Base-by-base conservation (phyloP, 2,888 invertebrate genomes). In the Hirtodrosophila trivittata region DNA sequence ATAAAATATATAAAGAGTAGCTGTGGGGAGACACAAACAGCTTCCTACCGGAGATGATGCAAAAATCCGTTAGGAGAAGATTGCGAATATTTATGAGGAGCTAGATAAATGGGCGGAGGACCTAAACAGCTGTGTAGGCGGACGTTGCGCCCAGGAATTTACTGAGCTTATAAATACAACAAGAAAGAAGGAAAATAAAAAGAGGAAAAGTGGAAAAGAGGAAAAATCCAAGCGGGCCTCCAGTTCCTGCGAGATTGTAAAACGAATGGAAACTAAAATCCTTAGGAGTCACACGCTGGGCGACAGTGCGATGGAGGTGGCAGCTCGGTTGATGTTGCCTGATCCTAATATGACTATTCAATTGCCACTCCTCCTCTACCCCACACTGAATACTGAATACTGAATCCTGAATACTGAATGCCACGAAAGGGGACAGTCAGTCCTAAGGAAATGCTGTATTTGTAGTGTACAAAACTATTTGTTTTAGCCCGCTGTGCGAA, bases 401-500 rank as follows among this genome's bases (percentile, higher is more conserved):
- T n/a, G n/a, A n/a, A n/a, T n/a, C n/a, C n/a, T n/a, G n/a, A n/a
- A n/a, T n/a, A n/a, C n/a, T n/a, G n/a, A n/a, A n/a, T n/a, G n/a
- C n/a, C n/a, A 45, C 38, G 37, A 66, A 60, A 41, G 30, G 45
- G 56, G 49, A 58, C 63, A 56, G n/a, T n/a, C 63, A 42, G 38
- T 39, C 35, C 57, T 50, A 67, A 84, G 77, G 78, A 78, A 85
- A 62, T 78, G 62, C 54, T 75, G 66, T 82, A 80, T 80, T 80
- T 80, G 78, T 85, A 82, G 78, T 75, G 66, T 60, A 45, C 47
- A 42, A 65, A 80, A 85, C 86, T 80, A 80, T 80, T 82, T 80
- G 83, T 85, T 77, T 85, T 75, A 66, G 72, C 78, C 78, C 78
- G 86, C 83, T 85, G 86, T 63, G 72, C 72, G 43, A 56, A 43